Conservation (phyloP, 2,888 invertebrate species). For the Andrena bicolor region DNA sequence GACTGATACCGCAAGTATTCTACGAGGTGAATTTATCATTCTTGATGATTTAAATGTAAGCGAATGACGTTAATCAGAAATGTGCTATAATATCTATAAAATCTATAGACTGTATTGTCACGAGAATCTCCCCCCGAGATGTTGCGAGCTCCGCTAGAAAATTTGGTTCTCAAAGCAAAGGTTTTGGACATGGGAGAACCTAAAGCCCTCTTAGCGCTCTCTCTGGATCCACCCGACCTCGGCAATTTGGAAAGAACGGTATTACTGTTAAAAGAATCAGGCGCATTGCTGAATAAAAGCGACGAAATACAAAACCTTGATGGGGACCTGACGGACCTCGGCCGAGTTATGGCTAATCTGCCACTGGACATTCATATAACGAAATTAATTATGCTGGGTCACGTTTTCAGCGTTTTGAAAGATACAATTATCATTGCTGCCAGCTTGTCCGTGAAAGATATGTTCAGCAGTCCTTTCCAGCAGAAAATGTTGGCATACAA, state of each 20-base stretch:
- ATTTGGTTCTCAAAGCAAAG: slow-evolving; percentile 93
- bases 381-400: slow-evolving; percentile 94
- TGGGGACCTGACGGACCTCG: slow-evolving; percentile 95
- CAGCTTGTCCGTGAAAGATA: slow-evolving; percentile 92
- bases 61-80: neutral
- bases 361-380: slow-evolving; percentile 94
- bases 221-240: slow-evolving; percentile 95
- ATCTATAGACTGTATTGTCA: slow-evolving; percentile 79
- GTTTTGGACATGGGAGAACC: slow-evolving; percentile 92
- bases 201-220: slow-evolving; percentile 92
- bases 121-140: slow-evolving; percentile 91
- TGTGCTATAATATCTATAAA: slow-evolving; percentile 20
- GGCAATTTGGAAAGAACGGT: slow-evolving; percentile 93
- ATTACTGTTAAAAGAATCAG: slow-evolving; percentile 94
- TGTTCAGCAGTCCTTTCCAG: slow-evolving; percentile 92
- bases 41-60: neutral
- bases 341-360: slow-evolving; percentile 92
- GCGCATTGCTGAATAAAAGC: slow-evolving; percentile 89
- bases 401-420: slow-evolving; percentile 93
- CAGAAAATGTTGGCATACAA: slow-evolving; percentile 90
- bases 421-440: slow-evolving; percentile 96
- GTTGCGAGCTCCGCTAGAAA: slow-evolving; percentile 92
- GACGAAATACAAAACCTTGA: slow-evolving; percentile 87
- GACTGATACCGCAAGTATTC: slow-evolving; percentile 90
- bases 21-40: slow-evolving; percentile 86